Conservation (phyloP, 1,140 invertebrate genomes). For the Tetraneura akinire region DNA sequence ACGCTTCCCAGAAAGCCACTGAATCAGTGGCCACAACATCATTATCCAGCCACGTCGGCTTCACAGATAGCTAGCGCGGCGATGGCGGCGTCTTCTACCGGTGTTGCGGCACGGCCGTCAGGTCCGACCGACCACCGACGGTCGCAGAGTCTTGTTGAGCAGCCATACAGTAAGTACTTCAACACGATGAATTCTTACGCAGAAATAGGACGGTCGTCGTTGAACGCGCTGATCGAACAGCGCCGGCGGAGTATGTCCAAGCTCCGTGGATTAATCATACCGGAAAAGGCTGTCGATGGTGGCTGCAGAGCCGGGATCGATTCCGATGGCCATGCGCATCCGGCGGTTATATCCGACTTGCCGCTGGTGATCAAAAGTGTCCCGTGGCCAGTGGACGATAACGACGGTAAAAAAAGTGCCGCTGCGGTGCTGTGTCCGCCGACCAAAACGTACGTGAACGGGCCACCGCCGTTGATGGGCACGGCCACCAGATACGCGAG, state of each 20-base stretch:
- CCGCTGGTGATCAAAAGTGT: constrained; percentile 81
- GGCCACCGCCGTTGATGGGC: neutral
- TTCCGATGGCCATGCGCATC: constrained; percentile 58
- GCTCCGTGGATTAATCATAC: constrained; percentile 80
- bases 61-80: neutral
- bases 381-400: constrained; percentile 59
- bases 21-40: constrained; percentile 37
- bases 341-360: constrained; percentile 64
- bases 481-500: constrained; percentile 5
- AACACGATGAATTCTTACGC: constrained; percentile 43
- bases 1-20: constrained; percentile 32
- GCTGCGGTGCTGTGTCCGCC: constrained; percentile 37
- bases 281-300: constrained; percentile 64
- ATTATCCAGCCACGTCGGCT: constrained; percentile 51
- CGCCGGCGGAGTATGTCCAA: constrained; percentile 78
- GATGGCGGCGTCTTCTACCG: no score
- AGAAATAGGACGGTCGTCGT: constrained; percentile 57
- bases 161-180: constrained; percentile 56
- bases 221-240: constrained; percentile 74
- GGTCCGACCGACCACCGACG: constrained; percentile 56
- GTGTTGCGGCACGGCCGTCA: neutral
- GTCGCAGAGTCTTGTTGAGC: constrained; percentile 61
- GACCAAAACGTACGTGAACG: constrained; percentile 32
- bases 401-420: constrained; percentile 56
- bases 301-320: constrained; percentile 57